A percentile compares a stretch with the other conserved stretches of the same genome.
These are phyloP conservation scores for Conomelus anceps DNA, from an alignment of 2,888 invertebrate species.

Conservation along the genomic window DNA sequence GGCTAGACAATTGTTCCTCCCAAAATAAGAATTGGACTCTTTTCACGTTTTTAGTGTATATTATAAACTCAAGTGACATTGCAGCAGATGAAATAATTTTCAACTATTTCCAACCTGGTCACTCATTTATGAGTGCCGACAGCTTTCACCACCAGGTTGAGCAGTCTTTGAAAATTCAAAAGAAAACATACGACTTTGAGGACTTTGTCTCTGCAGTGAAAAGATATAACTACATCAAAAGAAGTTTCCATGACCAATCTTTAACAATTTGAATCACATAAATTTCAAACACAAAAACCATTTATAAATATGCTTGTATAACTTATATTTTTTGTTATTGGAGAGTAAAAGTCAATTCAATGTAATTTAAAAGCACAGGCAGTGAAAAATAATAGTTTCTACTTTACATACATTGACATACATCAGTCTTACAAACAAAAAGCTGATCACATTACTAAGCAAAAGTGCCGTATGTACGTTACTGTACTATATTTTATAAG, in stretches of 20 bases:
- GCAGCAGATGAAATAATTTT: neutral
- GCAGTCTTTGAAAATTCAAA: slow-evolving; percentile 15
- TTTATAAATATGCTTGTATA: neutral
- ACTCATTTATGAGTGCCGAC: slow-evolving; percentile 27
- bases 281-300: neutral
- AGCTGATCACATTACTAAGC: neutral
- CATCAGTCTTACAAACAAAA: neutral
- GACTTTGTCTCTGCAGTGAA: slow-evolving; percentile 14
- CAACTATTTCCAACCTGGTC: slow-evolving; percentile 24
- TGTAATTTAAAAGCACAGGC: neutral
- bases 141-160: slow-evolving; percentile 23
- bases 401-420: neutral
- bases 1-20: slow-evolving; percentile 18
- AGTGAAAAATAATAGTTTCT: neutral
- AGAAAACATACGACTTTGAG: slow-evolving; percentile 17
- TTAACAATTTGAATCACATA: neutral
- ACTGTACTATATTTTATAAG: neutral
- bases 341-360: neutral
- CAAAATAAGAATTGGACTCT: slow-evolving; percentile 22
- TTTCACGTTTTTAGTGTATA: slow-evolving; percentile 5
- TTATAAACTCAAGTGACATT: slow-evolving; percentile 6
- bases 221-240: neutral
- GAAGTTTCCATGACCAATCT: neutral
- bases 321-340: neutral
- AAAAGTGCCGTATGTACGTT: neutral